phyloP scores from a whole-genome alignment of 1,140 invertebrate genomes.

The Trichomalopsis sarcophagae region DNA sequence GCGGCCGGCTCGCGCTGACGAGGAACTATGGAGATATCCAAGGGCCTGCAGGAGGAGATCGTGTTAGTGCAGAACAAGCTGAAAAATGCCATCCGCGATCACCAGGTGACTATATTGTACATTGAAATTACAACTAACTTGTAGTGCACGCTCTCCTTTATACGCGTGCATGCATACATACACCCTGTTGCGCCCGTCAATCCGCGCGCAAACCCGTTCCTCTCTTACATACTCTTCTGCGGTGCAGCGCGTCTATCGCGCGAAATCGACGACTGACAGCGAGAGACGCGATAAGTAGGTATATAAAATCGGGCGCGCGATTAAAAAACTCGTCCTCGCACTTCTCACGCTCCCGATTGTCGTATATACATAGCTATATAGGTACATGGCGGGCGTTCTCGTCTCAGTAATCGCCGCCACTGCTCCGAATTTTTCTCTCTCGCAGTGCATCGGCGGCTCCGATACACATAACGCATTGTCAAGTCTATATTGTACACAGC shows the following conservation, averaged over 20 bases:
- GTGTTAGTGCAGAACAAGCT: slow-evolving; percentile 79
- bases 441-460: too few species aligned
- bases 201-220: not conserved
- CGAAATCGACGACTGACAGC: not conserved
- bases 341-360: not conserved
- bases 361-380: too few species aligned
- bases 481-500: too few species aligned
- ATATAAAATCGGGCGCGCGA: too few species aligned
- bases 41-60: slow-evolving; percentile 80
- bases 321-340: not conserved
- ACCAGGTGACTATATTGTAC: slow-evolving; percentile 77
- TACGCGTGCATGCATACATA: not conserved
- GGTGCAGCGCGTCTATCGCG: too few species aligned
- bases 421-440: slow-evolving; percentile 2
- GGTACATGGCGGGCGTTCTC: too few species aligned
- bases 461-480: too few species aligned
- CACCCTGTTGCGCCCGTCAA: not conserved
- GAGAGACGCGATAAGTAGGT: not conserved
- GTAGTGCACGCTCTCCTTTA: too few species aligned
- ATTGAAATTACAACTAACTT: not conserved
- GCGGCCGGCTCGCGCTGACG: not conserved
- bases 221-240: too few species aligned
- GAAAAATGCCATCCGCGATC: slow-evolving; percentile 80
- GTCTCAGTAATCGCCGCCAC: not conserved
- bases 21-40: slow-evolving; percentile 79